Evolutionary conservation across 2,797 vertebrate species (phyloP), one percentile per base, ranked within the genome.

Genomic region (Rhinatrema bivittatum): DNA sequence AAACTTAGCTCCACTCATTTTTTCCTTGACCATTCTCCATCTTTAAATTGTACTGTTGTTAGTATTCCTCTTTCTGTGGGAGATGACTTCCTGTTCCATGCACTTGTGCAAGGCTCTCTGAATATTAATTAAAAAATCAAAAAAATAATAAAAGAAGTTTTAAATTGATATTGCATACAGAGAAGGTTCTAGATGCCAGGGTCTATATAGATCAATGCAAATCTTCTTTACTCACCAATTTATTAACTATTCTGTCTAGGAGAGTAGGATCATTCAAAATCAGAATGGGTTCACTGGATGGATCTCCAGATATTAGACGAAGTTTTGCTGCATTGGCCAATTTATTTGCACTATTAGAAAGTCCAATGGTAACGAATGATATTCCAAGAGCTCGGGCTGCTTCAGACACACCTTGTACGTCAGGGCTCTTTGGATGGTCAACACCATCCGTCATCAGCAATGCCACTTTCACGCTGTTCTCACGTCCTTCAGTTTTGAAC

Each of bases 371-470:
- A 29, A 95, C 87, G 53, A 94, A 70, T 32, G 72, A 78, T 42
- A 91, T 82, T 27, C 81, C 82, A 20, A 82, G 68, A 53, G 45
- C 56, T 60, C 87, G 90, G 51, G 90, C 88, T 18, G 81, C 70
- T 1, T 70, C 42, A 1, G 85, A 81, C 5, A 87, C 76, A 3
- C 53, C 40, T 12, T 79, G 56, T 32, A 88, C 56, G 20, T 87
- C 63, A 7, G 91, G 91, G 60, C 68, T 91, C 27, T 86, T 84
- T 1, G 92, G 91, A 43, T 95, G 90, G 52, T 94, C 88, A 1
- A 78, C 65, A 19, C 87, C 91, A 21, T 95, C 88, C 0, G 89
- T 92, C 88, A 92, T 84, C 42, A 97, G 68, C 68, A 94, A 65
- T 3, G 58, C 78, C 4, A 93, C 82, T 54, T 87, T 78, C 6